Conservation (phyloP, 2,113 vertebrate species). For the Triplophysa dalaica region DNA sequence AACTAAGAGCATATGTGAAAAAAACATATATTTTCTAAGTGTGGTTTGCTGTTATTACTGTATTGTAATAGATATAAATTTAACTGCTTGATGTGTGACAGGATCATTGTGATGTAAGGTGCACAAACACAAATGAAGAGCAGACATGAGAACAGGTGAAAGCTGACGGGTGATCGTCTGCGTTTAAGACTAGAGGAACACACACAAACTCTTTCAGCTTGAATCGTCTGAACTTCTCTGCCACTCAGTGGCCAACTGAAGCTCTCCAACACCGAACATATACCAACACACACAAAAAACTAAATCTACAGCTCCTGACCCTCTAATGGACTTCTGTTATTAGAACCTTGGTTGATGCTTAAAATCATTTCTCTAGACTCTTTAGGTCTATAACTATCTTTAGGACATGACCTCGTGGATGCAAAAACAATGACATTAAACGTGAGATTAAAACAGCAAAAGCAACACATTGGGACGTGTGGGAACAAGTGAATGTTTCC, state of each 20-base stretch:
- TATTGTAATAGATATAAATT: not conserved
- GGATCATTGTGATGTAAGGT: not conserved
- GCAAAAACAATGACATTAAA: no score
- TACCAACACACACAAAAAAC: not conserved
- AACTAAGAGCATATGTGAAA: no score
- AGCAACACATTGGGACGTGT: not conserved
- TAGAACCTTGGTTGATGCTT: not conserved
- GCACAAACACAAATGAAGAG: not conserved
- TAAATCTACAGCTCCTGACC: not conserved
- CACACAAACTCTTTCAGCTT: not conserved
- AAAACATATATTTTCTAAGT: no score
- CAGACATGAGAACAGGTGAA: slow-evolving; percentile 18
- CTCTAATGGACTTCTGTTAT: not conserved
- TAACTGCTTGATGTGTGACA: not conserved
- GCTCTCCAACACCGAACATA: slow-evolving; percentile 11
- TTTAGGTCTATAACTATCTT: not conserved
- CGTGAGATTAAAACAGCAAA: not conserved
- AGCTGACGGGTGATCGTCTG: not conserved
- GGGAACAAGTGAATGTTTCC: not conserved
- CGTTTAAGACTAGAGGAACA: not conserved
- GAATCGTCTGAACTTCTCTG: slow-evolving; percentile 72
- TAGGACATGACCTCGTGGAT: not conserved
- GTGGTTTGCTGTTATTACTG: no score
- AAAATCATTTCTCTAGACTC: not conserved
- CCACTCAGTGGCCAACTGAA: slow-evolving; percentile 75